Percentiles rank a stretch among this genome's conserved stretches.
Evolutionary conservation across 2,888 invertebrate genomes (phyloP).

Genomic region (Caenorhabditis macrosperma): DNA sequence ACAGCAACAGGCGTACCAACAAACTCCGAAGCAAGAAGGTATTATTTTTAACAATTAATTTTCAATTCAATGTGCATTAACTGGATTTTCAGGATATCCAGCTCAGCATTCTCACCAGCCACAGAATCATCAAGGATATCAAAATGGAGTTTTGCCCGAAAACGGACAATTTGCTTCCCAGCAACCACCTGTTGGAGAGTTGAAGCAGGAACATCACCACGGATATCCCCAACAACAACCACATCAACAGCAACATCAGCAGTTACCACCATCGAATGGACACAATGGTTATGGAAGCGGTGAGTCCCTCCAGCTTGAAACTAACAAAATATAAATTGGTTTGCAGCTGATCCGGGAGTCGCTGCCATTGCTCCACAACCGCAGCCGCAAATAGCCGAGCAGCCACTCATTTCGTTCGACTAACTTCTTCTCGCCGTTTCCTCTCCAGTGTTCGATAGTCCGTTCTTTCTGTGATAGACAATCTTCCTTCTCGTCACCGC

Average conservation of each 20-base stretch:
- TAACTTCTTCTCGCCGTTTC: conserved; percentile 4
- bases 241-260: too few relatives aligned
- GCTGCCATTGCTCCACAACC: conserved; percentile 4
- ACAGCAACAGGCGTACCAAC: conserved; percentile 22
- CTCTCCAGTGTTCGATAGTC: conserved; percentile 9
- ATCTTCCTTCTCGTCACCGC: background rate
- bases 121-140: conserved; percentile 37
- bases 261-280: conserved; percentile 11
- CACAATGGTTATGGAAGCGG: conserved; percentile 46
- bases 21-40: conserved; percentile 19
- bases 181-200: conserved; percentile 2
- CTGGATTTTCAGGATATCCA: conserved; percentile 24
- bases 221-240: conserved; percentile 23
- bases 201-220: conserved; percentile 23
- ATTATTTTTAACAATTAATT: background rate
- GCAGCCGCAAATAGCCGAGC: conserved; percentile 40
- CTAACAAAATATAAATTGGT: background rate
- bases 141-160: conserved; percentile 20
- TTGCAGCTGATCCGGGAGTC: conserved; percentile 36
- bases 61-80: background rate
- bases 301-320: background rate
- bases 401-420: conserved; percentile 60
- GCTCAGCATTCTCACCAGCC: conserved; percentile 13
- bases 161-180: conserved; percentile 24
- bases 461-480: conserved; percentile 28